A percentile compares a stretch with the other conserved stretches of the same genome.
Evolutionary conservation across 2,797 vertebrate species (phyloP).

Genomic region (Sebastolobus alascanus): DNA sequence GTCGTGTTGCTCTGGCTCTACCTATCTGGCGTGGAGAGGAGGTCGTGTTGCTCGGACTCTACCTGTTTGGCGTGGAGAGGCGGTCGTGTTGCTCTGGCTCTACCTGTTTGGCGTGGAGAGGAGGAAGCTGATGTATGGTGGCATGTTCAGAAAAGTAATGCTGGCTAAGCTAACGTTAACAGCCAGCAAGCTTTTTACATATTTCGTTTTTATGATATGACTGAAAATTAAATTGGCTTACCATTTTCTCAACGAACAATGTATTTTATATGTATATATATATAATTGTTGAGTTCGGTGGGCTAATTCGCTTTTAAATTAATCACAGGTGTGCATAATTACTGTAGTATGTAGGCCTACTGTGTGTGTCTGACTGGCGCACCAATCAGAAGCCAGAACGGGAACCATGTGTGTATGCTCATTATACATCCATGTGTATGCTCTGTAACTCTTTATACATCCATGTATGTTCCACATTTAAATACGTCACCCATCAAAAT

Average conservation of each 20-base stretch:
- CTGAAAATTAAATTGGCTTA: neutral
- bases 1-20: too few relatives aligned
- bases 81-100: too few relatives aligned
- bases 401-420: neutral
- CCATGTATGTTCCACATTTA: neutral
- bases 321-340: neutral
- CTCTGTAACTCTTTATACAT: neutral
- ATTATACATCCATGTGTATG: too few relatives aligned
- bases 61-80: too few relatives aligned
- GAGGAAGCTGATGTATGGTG: neutral
- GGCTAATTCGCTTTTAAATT: neutral
- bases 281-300: neutral
- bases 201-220: neutral
- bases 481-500: neutral
- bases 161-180: neutral
- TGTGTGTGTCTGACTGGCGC: too few relatives aligned
- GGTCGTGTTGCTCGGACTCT: too few relatives aligned
- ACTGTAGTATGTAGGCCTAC: neutral
- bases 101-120: too few relatives aligned
- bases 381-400: neutral
- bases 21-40: too few relatives aligned
- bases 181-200: neutral
- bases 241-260: neutral
- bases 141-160: neutral
- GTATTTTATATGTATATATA: too few relatives aligned